Percentiles rank a stretch among this genome's conserved stretches.
phyloP scores from a whole-genome alignment of 2,888 invertebrate genomes.

The Drosophila putrida region DNA sequence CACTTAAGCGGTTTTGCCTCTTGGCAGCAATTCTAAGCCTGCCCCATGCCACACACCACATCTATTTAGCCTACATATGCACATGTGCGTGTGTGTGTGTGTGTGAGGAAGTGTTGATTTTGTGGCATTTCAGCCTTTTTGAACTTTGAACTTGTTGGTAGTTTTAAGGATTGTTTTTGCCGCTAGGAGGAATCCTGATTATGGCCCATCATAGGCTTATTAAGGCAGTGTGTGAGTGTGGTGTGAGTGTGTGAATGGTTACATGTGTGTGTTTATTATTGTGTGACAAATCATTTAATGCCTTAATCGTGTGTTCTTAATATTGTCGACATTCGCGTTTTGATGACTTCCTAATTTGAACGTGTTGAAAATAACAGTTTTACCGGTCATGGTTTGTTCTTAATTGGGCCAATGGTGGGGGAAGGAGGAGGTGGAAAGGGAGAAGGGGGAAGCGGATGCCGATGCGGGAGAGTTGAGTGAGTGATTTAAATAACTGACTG shows the following conservation, averaged over 20 bases:
- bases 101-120: slow-evolving; percentile 65
- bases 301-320: slow-evolving; percentile 48
- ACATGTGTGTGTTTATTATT: slow-evolving; percentile 41
- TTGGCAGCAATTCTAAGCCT: slow-evolving; percentile 74
- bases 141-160: slow-evolving; percentile 74
- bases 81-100: slow-evolving; percentile 15
- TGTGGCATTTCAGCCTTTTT: slow-evolving; percentile 77
- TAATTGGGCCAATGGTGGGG: slow-evolving; percentile 5
- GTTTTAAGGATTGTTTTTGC: slow-evolving; percentile 53
- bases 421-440: not conserved
- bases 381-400: not conserved
- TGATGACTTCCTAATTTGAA: slow-evolving; percentile 43
- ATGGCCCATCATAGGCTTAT: slow-evolving; percentile 60
- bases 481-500: no score
- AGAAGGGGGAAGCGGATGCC: no score
- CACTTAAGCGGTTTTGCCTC: slow-evolving; percentile 80
- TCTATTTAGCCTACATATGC: slow-evolving; percentile 47
- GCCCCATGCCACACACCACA: not conserved
- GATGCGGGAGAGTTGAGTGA: no score
- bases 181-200: slow-evolving; percentile 47
- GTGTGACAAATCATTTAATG: slow-evolving; percentile 72
- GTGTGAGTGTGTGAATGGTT: slow-evolving; percentile 31
- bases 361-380: slow-evolving; percentile 7
- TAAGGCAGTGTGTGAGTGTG: slow-evolving; percentile 11
- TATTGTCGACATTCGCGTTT: slow-evolving; percentile 30